These are phyloP conservation scores for Teinopalpus imperialis DNA, from an alignment of 2,888 invertebrate species.

Conservation along the genomic window DNA sequence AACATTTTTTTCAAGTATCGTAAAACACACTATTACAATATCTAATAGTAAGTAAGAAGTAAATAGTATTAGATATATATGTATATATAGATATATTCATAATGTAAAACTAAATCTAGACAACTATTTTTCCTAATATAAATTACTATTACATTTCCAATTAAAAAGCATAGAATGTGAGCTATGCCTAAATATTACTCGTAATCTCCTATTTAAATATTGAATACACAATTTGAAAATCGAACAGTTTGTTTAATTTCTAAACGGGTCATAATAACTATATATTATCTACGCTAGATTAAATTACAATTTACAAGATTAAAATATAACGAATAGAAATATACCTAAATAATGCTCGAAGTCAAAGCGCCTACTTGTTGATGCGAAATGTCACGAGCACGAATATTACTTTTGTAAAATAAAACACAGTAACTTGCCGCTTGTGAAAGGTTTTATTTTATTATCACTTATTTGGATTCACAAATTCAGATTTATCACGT, in stretches of 20 bases:
- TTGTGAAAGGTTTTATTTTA: no score
- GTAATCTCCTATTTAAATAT: neutral
- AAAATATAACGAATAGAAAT: no score
- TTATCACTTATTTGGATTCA: no score
- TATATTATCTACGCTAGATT: slow-evolving; percentile 5
- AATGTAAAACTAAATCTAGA: slow-evolving; percentile 6
- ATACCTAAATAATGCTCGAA: no score
- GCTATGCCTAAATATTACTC: slow-evolving; percentile 6
- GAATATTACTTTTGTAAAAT: neutral
- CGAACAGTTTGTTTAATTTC: slow-evolving; percentile 13
- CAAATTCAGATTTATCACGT: no score
- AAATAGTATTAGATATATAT: neutral
- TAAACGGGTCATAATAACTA: slow-evolving; percentile 17
- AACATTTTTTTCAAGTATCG: slow-evolving; percentile 43
- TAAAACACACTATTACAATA: neutral
- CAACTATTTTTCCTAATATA: slow-evolving; percentile 3
- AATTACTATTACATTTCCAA: slow-evolving; percentile 8
- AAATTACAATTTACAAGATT: no score
- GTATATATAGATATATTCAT: slow-evolving; percentile 3
- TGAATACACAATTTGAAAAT: slow-evolving; percentile 10
- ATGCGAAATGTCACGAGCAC: no score
- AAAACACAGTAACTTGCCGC: slow-evolving; percentile 4
- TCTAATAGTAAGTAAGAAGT: neutral
- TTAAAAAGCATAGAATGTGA: slow-evolving; percentile 38
- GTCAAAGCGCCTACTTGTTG: no score